Evolutionary conservation across 2,797 vertebrate genomes (phyloP), one percentile per base, ranked within the genome.

Genomic region (Notamacropus eugenii): DNA sequence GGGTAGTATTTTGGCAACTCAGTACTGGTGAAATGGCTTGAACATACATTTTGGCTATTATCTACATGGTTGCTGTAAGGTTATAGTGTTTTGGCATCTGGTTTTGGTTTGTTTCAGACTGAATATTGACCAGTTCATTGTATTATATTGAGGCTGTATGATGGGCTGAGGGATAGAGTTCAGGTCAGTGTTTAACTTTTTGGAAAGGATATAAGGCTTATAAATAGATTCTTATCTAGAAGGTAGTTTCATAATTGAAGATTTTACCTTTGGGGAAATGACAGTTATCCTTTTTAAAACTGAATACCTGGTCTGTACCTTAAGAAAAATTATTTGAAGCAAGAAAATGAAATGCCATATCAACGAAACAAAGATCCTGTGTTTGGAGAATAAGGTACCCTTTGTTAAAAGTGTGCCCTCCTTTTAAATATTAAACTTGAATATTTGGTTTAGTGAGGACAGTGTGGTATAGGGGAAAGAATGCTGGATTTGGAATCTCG

Each of bases 281-380:
- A 95, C 93, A 56, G 93, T 62, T 74, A 28, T 67, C 96, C 93
- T 34, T 96, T 95, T 94, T 92, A 52, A 95, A 96, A 92, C 95
- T 40, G 10, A 57, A 94, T 28, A 56, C 67, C 93, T 93, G 50
- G 28, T 67, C 1, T 87, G 90, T 94, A 93, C 92, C 93, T 94
- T 3, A 58, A 52, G 52, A 58, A 90, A 94, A 11, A 24, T 46
- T 93, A 2, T 16, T 91, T 91, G 55, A 50, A 93, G 4, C 93
- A 96, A 95, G 93, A 95, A 96, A 97, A 95, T 92, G 94, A 95
- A 96, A 93, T 91, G 31, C 31, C 57, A 0, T 74, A 90, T 92
- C n/a, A 92, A 74, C 90, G 74, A 87, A 87, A 46, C 22, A 46
- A 87, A 11, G 74, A 87, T 50, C 50, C 22, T 40, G 22, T 82